Evolutionary conservation across 2,797 vertebrate species (phyloP).

Genomic region (Zenarchopterus dispar): DNA sequence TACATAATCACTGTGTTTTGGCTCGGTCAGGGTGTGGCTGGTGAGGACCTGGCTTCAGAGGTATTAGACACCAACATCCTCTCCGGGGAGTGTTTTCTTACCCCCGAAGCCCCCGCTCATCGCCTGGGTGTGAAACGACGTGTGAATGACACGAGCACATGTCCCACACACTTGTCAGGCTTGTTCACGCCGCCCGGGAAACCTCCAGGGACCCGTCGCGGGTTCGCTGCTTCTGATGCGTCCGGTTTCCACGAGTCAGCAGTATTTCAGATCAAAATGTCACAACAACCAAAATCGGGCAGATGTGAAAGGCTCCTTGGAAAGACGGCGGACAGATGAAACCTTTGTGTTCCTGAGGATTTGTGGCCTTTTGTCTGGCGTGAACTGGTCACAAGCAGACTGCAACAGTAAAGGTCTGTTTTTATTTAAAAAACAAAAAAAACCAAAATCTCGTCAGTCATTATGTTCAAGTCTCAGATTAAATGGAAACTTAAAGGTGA

Average conservation of each 20-base stretch:
- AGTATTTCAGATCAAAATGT: neutral
- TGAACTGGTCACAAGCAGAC: no score
- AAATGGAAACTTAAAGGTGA: no score
- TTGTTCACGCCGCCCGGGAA: conserved; percentile 11
- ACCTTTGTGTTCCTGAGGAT: no score
- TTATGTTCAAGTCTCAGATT: no score
- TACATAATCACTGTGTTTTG: conserved; percentile 49
- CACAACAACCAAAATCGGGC: neutral
- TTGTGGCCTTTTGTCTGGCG: no score
- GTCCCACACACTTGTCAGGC: neutral
- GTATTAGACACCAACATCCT: conserved; percentile 28
- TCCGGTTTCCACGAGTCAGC: neutral
- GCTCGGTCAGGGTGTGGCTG: conserved; percentile 51
- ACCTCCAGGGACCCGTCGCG: conserved; percentile 2
- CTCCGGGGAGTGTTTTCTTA: neutral
- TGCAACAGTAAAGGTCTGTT: no score
- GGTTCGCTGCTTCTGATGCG: neutral
- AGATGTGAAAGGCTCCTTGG: neutral
- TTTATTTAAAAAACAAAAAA: no score
- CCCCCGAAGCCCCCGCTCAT: conserved; percentile 3
- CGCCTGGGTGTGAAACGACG: conserved; percentile 29
- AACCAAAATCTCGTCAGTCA: no score
- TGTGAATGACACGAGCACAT: conserved; percentile 34
- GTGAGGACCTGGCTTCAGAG: conserved; percentile 16
- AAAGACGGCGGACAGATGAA: no score